Percentiles rank a stretch among this genome's conserved stretches.
Conservation (phyloP, 2,797 vertebrate genomes). For the Falco naumanni region DNA sequence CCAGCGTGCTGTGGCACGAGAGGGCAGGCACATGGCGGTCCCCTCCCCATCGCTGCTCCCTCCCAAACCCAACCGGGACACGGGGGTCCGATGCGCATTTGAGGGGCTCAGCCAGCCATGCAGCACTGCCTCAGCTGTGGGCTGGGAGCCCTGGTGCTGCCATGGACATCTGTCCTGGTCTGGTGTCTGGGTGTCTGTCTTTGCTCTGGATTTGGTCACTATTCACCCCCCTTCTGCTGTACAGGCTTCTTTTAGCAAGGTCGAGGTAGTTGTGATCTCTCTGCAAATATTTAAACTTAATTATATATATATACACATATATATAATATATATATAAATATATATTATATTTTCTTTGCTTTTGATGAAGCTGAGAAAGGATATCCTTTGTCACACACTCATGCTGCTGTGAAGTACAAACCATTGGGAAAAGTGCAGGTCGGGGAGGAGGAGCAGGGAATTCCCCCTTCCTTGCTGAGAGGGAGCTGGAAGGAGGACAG, state of each 20-base stretch:
- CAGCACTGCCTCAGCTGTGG: neutral
- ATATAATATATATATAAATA: constrained; percentile 74
- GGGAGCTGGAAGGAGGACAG: neutral
- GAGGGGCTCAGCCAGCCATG: neutral
- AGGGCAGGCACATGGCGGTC: neutral
- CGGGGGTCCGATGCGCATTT: rapidly evolving
- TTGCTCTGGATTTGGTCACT: constrained; percentile 53
- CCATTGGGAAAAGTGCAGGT: neutral
- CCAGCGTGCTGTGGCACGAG: neutral
- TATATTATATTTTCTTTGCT: constrained; percentile 83
- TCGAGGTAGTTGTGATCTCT: constrained; percentile 72
- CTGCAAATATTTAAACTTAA: constrained; percentile 82
- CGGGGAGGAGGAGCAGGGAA: neutral
- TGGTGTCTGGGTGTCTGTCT: neutral
- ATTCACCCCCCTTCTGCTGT: constrained; percentile 46
- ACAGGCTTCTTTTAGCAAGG: constrained; percentile 75
- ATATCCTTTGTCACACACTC: constrained; percentile 67
- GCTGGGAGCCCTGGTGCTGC: neutral
- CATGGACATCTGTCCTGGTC: neutral
- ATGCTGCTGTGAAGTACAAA: constrained; percentile 79
- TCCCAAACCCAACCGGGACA: neutral
- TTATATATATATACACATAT: constrained; percentile 78
- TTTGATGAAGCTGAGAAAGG: constrained; percentile 76
- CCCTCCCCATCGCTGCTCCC: neutral
- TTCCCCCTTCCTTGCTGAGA: neutral